Base-by-base conservation (phyloP, 2,888 invertebrate genomes). In the Ectemnius continuus region DNA sequence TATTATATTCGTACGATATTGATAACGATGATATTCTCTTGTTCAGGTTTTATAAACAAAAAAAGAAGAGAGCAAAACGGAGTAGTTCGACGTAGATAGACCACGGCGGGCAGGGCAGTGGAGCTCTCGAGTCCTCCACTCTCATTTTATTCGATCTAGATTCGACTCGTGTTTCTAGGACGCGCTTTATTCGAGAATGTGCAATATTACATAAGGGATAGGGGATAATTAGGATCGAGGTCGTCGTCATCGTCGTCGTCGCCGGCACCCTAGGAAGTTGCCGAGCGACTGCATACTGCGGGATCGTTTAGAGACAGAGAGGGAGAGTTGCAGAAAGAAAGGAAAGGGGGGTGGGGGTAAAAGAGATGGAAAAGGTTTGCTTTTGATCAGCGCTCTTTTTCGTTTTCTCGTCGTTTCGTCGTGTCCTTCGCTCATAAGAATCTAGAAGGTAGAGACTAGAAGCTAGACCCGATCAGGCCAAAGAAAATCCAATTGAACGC, bases 1-100 rank as follows among this genome's bases (percentile, higher is more conserved):
- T 89, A 82, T 85, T 87, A 88, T 88, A 88, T 88, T 87, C 88
- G 79, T 86, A 88, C 85, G 84, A 87, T 86, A 88, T 85, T 86
- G 84, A 88, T 83, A 84, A 86, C 84, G 84, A 87, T 83, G 85
- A 86, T 86, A 87, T 88, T 87, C 87, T 85, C 87, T 86, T 87
- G 86, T 87, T 88, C 87, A 87, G 86, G 85, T 87, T 87, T 87
- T 80, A 74, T 82, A 84, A 84, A 47, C 36, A 56, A 64, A 71
- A 68, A 57, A 60, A 63, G 48, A 26, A 45, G 66, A 64, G n/a
- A 61, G 52, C n/a, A 65, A 73, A 76, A 73, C 64, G 78, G 70
- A 67, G 61, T 76, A 81, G 76, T 73, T 78, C 73, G 79, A 80
- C 77, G 74, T 79, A 82, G 78, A 72, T 80, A 78, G 73, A 70